phyloP scores from a whole-genome alignment of 2,888 invertebrate genomes.

The Muschampia plurimacula region DNA sequence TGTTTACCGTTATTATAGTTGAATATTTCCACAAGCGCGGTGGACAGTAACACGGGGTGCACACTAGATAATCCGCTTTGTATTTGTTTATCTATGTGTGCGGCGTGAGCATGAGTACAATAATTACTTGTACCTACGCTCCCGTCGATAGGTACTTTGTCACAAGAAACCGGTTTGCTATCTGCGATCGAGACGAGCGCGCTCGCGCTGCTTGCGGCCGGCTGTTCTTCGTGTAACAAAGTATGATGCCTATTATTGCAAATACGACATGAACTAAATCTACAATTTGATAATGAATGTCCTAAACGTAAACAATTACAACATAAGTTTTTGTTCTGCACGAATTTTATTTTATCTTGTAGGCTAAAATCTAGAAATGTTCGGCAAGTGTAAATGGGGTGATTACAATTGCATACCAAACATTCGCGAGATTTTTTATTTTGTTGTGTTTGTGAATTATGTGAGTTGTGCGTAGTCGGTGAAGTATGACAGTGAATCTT shows the following conservation, averaged over 20 bases:
- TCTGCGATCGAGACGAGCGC: conserved; percentile 2
- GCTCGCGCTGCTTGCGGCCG: neutral
- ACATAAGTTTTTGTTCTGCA: conserved; percentile 39
- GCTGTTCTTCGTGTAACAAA: conserved; percentile 38
- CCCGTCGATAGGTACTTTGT: neutral
- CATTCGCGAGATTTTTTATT: conserved; percentile 29
- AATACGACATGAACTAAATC: conserved; percentile 35
- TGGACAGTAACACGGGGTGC: conserved; percentile 11
- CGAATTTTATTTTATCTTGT: conserved; percentile 30
- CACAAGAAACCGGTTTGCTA: conserved; percentile 22
- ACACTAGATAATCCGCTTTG: conserved; percentile 13
- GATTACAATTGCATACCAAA: conserved; percentile 35
- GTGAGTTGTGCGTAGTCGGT: neutral
- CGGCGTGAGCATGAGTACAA: conserved; percentile 2
- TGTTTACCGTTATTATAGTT: conserved; percentile 17
- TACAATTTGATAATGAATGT: conserved; percentile 35
- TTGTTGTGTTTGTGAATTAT: conserved; percentile 16
- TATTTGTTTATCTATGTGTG: conserved; percentile 23
- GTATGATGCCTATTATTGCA: conserved; percentile 40
- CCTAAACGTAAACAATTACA: conserved; percentile 41
- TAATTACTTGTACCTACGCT: neutral
- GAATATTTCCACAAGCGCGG: conserved; percentile 26
- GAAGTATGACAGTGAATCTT: conserved; percentile 25
- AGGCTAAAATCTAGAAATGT: conserved; percentile 32
- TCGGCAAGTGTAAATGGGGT: conserved; percentile 42